phyloP scores from a whole-genome alignment of 2,797 vertebrate genomes.

The Molossus alvarezi region DNA sequence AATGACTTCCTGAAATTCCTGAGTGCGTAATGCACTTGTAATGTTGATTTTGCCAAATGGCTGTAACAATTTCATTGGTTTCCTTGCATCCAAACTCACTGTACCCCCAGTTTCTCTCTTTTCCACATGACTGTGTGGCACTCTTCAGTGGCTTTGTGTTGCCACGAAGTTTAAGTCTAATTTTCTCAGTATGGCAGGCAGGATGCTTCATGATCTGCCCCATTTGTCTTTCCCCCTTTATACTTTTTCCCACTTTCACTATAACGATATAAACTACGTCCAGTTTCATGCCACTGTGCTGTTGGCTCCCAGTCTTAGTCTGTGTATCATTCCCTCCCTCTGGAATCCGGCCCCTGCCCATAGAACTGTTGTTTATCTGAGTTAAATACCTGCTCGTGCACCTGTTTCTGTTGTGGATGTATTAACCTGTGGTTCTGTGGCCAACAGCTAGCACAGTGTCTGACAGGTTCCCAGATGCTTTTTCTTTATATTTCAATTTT shows the following conservation, averaged over 20 bases:
- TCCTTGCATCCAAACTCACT: background rate
- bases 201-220: background rate
- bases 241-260: background rate
- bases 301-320: background rate
- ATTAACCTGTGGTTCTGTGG: background rate
- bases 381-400: background rate
- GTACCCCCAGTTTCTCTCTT: background rate
- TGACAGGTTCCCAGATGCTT: background rate
- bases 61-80: background rate
- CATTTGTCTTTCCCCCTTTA: background rate
- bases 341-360: background rate
- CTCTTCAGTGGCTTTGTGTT: background rate
- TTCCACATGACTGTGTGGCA: background rate
- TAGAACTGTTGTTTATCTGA: background rate
- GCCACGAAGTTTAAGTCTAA: background rate
- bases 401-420: background rate
- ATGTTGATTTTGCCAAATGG: background rate
- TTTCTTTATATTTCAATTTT: constrained; percentile 26
- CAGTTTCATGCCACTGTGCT: background rate
- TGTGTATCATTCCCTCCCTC: background rate
- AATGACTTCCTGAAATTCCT: constrained; percentile 50
- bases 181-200: background rate
- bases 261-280: background rate
- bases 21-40: background rate
- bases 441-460: background rate